Evolutionary conservation across 1,140 invertebrate species (phyloP).

Genomic region (Antheraea pernyi): DNA sequence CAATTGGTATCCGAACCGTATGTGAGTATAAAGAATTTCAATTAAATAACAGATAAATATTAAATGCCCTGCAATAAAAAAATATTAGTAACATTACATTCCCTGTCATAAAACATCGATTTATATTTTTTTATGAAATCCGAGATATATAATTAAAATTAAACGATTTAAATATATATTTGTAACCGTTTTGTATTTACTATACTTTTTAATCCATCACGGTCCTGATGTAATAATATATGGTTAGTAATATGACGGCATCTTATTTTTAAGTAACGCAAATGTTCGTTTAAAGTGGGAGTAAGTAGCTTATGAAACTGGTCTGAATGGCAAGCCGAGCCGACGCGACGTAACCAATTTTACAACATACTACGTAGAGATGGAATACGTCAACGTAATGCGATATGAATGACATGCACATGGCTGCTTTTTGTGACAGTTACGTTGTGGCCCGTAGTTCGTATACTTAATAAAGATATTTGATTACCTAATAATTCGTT

Average conservation of each 20-base stretch:
- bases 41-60: too few species aligned
- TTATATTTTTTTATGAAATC: too few species aligned
- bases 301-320: slow-evolving; percentile 26
- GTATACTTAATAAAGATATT: slow-evolving; percentile 15
- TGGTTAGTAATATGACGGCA: slow-evolving; percentile 5
- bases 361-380: slow-evolving; percentile 30
- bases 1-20: too few species aligned
- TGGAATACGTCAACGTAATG: slow-evolving; percentile 43
- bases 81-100: too few species aligned
- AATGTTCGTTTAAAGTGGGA: slow-evolving; percentile 16
- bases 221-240: not conserved
- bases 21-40: too few species aligned
- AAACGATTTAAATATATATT: not conserved
- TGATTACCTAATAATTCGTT: not conserved
- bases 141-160: too few species aligned
- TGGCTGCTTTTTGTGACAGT: slow-evolving; percentile 51
- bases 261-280: slow-evolving; percentile 17
- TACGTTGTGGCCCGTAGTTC: slow-evolving; percentile 22
- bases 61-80: too few species aligned
- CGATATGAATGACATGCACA: slow-evolving; percentile 65
- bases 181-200: not conserved
- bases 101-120: too few species aligned
- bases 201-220: not conserved
- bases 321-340: slow-evolving; percentile 32
- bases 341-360: slow-evolving; percentile 40